phyloP scores from a whole-genome alignment of 2,888 invertebrate genomes.

The Drosophila setosimentum region DNA sequence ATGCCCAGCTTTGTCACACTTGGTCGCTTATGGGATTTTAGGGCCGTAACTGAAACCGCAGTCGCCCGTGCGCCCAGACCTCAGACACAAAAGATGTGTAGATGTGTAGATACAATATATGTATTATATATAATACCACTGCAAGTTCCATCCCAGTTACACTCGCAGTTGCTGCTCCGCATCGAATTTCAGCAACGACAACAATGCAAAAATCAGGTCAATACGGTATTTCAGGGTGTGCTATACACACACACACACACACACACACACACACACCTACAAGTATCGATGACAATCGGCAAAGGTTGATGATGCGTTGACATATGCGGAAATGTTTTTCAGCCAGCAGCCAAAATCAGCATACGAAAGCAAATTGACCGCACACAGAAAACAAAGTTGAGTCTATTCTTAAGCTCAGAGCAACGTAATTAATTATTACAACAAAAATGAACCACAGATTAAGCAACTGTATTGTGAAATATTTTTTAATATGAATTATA shows the following conservation, averaged over 20 bases:
- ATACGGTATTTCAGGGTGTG: constrained; percentile 75
- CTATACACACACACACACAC: constrained; percentile 23
- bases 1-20: constrained; percentile 78
- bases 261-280: constrained; percentile 9
- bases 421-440: neutral
- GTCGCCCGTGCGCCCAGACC: constrained; percentile 15
- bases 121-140: constrained; percentile 28
- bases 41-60: constrained; percentile 40
- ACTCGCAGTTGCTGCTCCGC: constrained; percentile 14
- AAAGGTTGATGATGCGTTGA: constrained; percentile 40
- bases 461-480: neutral
- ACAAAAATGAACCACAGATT: neutral
- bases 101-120: constrained; percentile 1
- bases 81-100: neutral
- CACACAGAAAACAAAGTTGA: neutral
- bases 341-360: constrained; percentile 31
- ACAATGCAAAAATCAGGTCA: constrained; percentile 76
- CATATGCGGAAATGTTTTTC: constrained; percentile 49
- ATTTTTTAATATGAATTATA: neutral
- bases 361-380: constrained; percentile 7
- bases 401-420: neutral
- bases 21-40: constrained; percentile 60
- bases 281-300: constrained; percentile 63
- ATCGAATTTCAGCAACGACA: constrained; percentile 60
- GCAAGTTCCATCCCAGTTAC: constrained; percentile 20